Conservation (phyloP, 2,888 invertebrate genomes). For the Alloscopus bannaensis region DNA sequence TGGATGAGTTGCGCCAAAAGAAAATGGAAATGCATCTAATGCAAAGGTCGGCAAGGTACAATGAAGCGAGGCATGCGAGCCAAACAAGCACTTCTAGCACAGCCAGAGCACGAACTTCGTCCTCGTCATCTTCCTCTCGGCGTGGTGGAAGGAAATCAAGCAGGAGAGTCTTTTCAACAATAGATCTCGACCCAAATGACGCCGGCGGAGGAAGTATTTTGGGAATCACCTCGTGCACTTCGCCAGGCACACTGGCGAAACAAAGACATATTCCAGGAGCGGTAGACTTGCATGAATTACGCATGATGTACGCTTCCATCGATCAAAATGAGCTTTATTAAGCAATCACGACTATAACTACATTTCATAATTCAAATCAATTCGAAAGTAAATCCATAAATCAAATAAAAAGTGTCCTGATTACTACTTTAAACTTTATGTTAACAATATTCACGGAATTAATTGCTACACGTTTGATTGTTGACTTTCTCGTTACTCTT, state of each 20-base stretch:
- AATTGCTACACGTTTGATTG: no score
- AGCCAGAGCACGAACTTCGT: background rate
- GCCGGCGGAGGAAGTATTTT: constrained; percentile 3
- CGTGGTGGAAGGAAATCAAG: background rate
- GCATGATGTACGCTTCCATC: constrained; percentile 2
- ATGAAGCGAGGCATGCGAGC: background rate
- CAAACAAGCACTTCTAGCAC: constrained; percentile 16
- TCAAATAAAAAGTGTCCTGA: no score
- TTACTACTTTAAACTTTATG: no score
- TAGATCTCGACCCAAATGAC: background rate
- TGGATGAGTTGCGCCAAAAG: constrained; percentile 40
- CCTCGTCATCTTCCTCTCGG: background rate
- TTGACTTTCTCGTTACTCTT: no score
- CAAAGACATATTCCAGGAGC: constrained; percentile 34
- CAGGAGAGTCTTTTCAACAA: background rate
- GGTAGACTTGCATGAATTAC: constrained; percentile 27
- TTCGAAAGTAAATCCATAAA: no score
- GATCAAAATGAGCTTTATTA: constrained; percentile 29
- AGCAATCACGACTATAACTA: no score
- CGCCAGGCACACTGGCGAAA: constrained; percentile 27
- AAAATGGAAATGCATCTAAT: constrained; percentile 11
- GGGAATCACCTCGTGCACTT: constrained; percentile 6
- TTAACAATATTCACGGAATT: no score
- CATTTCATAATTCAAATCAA: no score
- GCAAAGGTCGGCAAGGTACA: no score